A percentile compares a stretch with the other conserved stretches of the same genome.
Conservation (phyloP, 2,797 vertebrate species). For the Kryptolebias ocellatus region DNA sequence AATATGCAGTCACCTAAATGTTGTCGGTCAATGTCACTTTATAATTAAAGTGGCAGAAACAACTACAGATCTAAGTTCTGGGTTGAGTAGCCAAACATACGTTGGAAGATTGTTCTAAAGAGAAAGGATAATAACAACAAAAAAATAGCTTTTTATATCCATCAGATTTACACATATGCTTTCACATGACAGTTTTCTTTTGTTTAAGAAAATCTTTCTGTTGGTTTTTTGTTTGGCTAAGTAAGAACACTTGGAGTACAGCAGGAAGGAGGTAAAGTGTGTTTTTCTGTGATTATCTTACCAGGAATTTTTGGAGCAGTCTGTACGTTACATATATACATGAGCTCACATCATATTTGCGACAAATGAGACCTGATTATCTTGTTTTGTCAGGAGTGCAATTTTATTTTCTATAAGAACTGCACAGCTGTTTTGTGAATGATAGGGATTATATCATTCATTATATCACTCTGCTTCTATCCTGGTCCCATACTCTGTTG, state of each 20-base stretch:
- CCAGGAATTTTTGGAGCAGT: slow-evolving; percentile 10
- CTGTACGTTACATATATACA: not conserved
- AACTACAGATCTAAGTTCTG: too few relatives aligned
- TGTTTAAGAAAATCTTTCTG: not conserved
- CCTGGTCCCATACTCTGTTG: too few relatives aligned
- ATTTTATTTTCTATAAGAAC: slow-evolving; percentile 10
- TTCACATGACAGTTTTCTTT: not conserved
- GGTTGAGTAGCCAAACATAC: too few relatives aligned
- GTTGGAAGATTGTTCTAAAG: too few relatives aligned
- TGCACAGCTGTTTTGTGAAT: not conserved
- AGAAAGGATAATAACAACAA: too few relatives aligned
- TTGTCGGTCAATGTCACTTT: too few relatives aligned
- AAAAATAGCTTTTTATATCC: too few relatives aligned
- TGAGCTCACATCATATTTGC: not conserved
- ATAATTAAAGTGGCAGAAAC: too few relatives aligned
- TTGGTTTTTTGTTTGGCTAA: not conserved
- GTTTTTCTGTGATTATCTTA: slow-evolving; percentile 15
- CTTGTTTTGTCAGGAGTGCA: slow-evolving; percentile 9
- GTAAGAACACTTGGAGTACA: not conserved
- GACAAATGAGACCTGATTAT: slow-evolving; percentile 17
- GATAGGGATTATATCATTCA: not conserved
- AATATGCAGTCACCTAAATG: not conserved
- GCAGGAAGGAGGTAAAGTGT: slow-evolving; percentile 6
- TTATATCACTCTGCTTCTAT: too few relatives aligned
- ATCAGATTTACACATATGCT: too few relatives aligned